Evolutionary conservation across 2,888 invertebrate species (phyloP), one percentile per base, ranked within the genome.

Genomic region (Carterocephalus palaemon): DNA sequence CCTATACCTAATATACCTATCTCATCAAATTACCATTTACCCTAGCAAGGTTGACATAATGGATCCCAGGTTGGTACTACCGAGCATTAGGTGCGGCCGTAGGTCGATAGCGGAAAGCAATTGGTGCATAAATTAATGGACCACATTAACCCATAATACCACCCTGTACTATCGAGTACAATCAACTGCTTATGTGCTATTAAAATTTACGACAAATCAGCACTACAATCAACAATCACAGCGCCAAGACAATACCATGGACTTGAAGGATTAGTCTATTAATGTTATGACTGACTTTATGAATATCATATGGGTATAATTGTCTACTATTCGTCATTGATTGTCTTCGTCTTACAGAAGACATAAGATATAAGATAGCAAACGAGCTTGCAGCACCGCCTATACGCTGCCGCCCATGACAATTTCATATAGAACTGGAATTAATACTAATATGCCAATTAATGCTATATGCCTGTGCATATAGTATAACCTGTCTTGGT

Each of bases 141-240:
- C 22, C 36, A 36, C 37, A 46, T 46, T 46, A 46, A 38, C 38
- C 38, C 32, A 46, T 33, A 10, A n/a, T n/a, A n/a, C n/a, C n/a
- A n/a, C n/a, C n/a, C n/a, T 32, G 28, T 22, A 45, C 37, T 38
- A 20, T 5, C 3, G 9, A 13, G 23, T 8, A 10, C 39, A 22
- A 37, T 29, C 37, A 36, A 37, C 29, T 37, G 42, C 42, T 36
- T 43, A 36, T 28, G 29, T 28, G 42, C 42, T 34, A 42, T 43
- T 43, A 43, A 43, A 34, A 43, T 42, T 42, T 42, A 42, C 42
- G 42, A 42, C 42, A 34, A 42, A 42, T 42, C 42, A 42, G 19
- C 34, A 7, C 12, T 6, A 10, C 42, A 20, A 19, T 42, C 28
- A 28, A 34, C 34, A 42, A 42, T 42, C 42, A 28, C 15, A 22